Evolutionary conservation across 2,888 invertebrate genomes (phyloP), one percentile per base, ranked within the genome.

Genomic region (Pogonocherus hispidulus): DNA sequence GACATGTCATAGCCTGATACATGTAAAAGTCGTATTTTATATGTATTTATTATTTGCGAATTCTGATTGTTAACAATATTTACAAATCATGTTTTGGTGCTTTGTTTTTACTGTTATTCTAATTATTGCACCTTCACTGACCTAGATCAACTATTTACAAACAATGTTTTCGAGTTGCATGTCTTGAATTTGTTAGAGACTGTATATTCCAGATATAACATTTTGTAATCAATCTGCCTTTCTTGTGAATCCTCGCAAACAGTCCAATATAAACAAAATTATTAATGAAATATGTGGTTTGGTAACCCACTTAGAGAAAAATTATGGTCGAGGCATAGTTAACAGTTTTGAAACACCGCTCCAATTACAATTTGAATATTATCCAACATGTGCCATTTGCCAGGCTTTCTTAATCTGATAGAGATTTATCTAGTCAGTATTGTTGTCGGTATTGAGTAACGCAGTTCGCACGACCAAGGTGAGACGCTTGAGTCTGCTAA

Each of bases 271-370:
- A 62, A 69, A 69, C 55, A 65, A 47, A 52, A 55, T 20, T 51
- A 20, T n/a, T 35, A 37, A 55, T 62, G 51, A 62, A 56, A 65
- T 69, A 57, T 69, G 22, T 14, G 49, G 62, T 44, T 37, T 51
- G 44, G 62, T 65, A 69, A 69, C 69, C 69, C 63, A 69, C 22
- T 65, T 69, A 56, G 9, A 55, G n/a, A 2, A 11, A 55, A 55
- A 55, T 55, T 9, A 19, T 37, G 35, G 37, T 11, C 41, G 63
- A 52, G 5, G 37, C 37, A 44, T 11, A 14, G 14, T 14, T 46
- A 62, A 20, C 41, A 46, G 35, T 54, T 66, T 63, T 37, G 55
- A 55, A 55, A 37, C 37, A n/a, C 19, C n/a, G 55, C 20, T 37
- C 55, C 55, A 55, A 14, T 55, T 37, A 41, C 55, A 35, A 19